Conservation (phyloP, 2,888 invertebrate genomes). For the Cephus rjabovi region DNA sequence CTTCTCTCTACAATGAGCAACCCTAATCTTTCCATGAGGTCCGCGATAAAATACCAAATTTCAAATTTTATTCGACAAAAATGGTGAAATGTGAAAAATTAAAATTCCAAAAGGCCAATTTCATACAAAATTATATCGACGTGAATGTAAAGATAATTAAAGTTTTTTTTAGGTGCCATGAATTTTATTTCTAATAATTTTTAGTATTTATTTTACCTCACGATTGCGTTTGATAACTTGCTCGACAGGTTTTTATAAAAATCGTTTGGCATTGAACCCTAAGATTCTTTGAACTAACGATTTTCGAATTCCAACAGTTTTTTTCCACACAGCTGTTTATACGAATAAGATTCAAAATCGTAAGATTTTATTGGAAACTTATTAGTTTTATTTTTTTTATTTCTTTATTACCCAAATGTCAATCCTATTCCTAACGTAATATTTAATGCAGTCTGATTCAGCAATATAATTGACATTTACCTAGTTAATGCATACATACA, state of each 20-base stretch:
- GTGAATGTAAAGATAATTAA: too few species aligned
- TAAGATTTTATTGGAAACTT: not conserved
- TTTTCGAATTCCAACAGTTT: not conserved
- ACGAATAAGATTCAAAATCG: not conserved
- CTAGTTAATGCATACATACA: not conserved
- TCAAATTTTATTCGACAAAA: too few species aligned
- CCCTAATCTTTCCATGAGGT: too few species aligned
- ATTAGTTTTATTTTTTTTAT: not conserved
- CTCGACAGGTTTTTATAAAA: not conserved
- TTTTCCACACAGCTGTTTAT: not conserved
- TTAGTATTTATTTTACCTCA: too few species aligned
- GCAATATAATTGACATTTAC: not conserved
- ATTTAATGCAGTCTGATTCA: not conserved
- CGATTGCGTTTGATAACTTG: not conserved
- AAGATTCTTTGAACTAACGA: not conserved
- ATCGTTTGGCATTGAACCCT: not conserved
- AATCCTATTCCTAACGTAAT: not conserved
- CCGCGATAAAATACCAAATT: too few species aligned
- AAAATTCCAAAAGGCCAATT: too few species aligned
- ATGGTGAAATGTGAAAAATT: too few species aligned
- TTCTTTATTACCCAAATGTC: not conserved
- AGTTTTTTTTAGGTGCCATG: too few species aligned
- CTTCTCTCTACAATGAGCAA: too few species aligned
- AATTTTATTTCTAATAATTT: too few species aligned
- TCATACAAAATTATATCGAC: too few species aligned